These are phyloP conservation scores for Tortricodes alternella DNA, from an alignment of 2,888 invertebrate genomes.

Conservation along the genomic window DNA sequence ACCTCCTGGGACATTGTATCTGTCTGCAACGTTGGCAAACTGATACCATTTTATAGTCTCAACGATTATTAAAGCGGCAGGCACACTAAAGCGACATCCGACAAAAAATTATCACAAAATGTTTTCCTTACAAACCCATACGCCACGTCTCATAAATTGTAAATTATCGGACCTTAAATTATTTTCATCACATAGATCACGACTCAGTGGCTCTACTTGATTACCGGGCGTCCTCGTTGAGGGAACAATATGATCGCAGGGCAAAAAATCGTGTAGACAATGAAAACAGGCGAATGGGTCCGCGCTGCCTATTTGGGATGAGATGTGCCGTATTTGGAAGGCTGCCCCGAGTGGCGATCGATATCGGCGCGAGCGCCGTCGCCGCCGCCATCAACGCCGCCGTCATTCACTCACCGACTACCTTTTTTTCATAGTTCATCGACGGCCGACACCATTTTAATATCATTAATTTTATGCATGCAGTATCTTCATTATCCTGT, in stretches of 20 bases:
- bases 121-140: constrained; percentile 6
- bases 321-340: constrained; percentile 76
- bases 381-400: constrained; percentile 36
- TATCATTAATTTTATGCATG: constrained; percentile 22
- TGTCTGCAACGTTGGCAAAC: constrained; percentile 24
- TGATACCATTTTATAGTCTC: constrained; percentile 1
- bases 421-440: constrained; percentile 47
- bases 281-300: constrained; percentile 67
- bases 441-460: constrained; percentile 31
- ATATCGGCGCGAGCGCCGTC: constrained; percentile 62
- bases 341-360: constrained; percentile 75
- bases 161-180: constrained; percentile 8
- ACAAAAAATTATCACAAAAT: neutral
- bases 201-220: constrained; percentile 18
- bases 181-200: constrained; percentile 24
- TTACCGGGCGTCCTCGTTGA: constrained; percentile 52
- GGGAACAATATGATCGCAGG: constrained; percentile 46
- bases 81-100: neutral
- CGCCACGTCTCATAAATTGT: constrained; percentile 23
- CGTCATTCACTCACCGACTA: constrained; percentile 54
- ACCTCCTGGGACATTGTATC: constrained; percentile 30
- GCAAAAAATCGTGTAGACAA: constrained; percentile 68
- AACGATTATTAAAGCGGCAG: no score
- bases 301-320: constrained; percentile 79
- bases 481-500: constrained; percentile 11